A percentile compares a stretch with the other conserved stretches of the same genome.
Conservation (phyloP, 2,888 invertebrate genomes). For the Apamea sordens region DNA sequence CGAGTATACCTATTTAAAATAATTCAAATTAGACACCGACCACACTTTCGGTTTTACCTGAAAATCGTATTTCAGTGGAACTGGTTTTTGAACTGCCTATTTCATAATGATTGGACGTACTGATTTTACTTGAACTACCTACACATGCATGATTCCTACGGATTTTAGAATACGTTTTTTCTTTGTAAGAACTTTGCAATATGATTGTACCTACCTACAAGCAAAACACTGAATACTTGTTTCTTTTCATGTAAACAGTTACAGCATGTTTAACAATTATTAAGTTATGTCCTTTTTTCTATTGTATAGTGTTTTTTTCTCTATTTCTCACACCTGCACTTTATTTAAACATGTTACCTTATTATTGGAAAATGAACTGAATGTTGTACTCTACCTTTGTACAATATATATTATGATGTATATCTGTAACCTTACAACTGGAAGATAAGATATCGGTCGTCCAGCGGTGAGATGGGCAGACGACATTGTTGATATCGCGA, state of each 20-base stretch:
- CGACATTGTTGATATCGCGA: no score
- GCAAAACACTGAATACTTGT: slow-evolving; percentile 10
- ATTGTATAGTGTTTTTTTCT: slow-evolving; percentile 7
- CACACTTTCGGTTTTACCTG: neutral
- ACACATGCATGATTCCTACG: neutral
- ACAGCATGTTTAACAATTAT: slow-evolving; percentile 6
- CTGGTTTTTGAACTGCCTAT: neutral
- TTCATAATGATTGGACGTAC: neutral
- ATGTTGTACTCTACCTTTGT: neutral
- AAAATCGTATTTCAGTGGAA: neutral
- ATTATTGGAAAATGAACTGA: neutral
- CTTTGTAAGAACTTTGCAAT: slow-evolving; percentile 4
- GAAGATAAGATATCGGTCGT: no score
- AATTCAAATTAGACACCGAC: neutral
- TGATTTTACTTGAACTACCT: neutral
- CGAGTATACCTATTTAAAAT: neutral
- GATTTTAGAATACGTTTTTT: neutral
- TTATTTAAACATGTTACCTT: neutral
- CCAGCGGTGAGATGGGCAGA: no score
- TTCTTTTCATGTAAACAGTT: slow-evolving; percentile 13
- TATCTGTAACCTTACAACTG: no score
- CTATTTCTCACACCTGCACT: slow-evolving; percentile 26
- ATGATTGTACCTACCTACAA: neutral
- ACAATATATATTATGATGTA: no score
- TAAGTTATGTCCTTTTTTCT: slow-evolving; percentile 7